Conservation (phyloP, 1,140 invertebrate species). For the Acromyrmex heyeri region DNA sequence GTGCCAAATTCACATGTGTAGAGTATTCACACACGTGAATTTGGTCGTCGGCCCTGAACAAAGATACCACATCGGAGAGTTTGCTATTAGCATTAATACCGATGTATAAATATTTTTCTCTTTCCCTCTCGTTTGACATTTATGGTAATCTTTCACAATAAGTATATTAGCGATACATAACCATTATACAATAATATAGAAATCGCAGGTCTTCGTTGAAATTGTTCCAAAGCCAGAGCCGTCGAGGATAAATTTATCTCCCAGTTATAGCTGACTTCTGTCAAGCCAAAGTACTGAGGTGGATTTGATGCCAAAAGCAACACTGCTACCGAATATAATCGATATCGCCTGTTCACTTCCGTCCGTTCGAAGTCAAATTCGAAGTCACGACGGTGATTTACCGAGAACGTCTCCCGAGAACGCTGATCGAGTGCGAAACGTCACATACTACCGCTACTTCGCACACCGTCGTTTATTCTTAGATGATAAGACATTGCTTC, state of each 20-base stretch:
- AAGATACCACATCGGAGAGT: conserved; percentile 8
- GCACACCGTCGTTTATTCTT: conserved; percentile 30
- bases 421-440: conserved; percentile 27
- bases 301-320: conserved; percentile 60
- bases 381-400: background rate
- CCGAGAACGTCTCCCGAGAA: background rate
- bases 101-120: background rate
- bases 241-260: conserved; percentile 51
- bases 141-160: conserved; percentile 18
- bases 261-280: conserved; percentile 44
- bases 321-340: conserved; percentile 44
- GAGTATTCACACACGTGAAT: no score
- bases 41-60: background rate
- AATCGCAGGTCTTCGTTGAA: conserved; percentile 60
- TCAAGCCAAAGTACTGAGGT: conserved; percentile 29
- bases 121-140: background rate
- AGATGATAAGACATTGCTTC: conserved; percentile 37
- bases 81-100: conserved; percentile 20
- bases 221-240: conserved; percentile 22
- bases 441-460: background rate
- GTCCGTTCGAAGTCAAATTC: conserved; percentile 24
- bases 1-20: no score
- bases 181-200: conserved; percentile 23
- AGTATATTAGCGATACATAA: conserved; percentile 50
- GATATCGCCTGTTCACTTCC: conserved; percentile 46